Percentiles rank a stretch among this genome's conserved stretches.
Evolutionary conservation across 2,113 vertebrate species (phyloP).

Genomic region (Peromyscus maniculatus): DNA sequence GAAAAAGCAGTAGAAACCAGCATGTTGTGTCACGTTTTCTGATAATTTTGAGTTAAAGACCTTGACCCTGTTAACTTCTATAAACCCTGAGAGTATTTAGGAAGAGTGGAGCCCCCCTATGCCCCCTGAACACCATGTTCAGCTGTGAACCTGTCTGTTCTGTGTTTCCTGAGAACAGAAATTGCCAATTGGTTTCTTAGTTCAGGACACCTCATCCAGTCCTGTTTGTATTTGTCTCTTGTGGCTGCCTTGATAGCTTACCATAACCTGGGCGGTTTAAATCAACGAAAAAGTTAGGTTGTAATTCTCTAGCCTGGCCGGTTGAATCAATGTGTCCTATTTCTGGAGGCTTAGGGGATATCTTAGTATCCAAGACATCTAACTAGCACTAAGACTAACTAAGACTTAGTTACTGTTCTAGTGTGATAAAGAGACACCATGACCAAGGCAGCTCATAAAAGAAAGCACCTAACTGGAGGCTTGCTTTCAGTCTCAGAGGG

Average conservation of each 20-base stretch:
- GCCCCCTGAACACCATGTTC: fast-evolving
- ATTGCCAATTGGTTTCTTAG: background rate
- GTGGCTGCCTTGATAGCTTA: background rate
- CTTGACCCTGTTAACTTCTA: background rate
- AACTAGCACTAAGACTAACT: background rate
- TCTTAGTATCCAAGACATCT: background rate
- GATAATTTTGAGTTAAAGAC: slow-evolving; percentile 28
- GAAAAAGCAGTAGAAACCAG: slow-evolving; percentile 52
- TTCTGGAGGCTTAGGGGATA: background rate
- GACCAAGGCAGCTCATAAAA: background rate
- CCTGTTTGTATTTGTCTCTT: background rate
- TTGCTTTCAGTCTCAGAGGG: background rate
- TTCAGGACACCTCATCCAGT: background rate
- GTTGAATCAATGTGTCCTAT: background rate
- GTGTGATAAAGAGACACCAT: too few relatives aligned
- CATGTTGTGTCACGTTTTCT: slow-evolving; percentile 34
- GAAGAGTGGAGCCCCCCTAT: fast-evolving
- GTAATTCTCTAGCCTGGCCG: background rate
- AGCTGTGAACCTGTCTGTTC: background rate
- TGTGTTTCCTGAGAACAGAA: background rate
- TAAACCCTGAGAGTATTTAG: background rate
- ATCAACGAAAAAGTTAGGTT: background rate
- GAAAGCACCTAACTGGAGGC: background rate
- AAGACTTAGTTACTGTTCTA: background rate
- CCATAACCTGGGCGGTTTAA: background rate